These are phyloP conservation scores for Pelobates cultripes DNA, from an alignment of 2,797 vertebrate genomes.

Conservation along the genomic window DNA sequence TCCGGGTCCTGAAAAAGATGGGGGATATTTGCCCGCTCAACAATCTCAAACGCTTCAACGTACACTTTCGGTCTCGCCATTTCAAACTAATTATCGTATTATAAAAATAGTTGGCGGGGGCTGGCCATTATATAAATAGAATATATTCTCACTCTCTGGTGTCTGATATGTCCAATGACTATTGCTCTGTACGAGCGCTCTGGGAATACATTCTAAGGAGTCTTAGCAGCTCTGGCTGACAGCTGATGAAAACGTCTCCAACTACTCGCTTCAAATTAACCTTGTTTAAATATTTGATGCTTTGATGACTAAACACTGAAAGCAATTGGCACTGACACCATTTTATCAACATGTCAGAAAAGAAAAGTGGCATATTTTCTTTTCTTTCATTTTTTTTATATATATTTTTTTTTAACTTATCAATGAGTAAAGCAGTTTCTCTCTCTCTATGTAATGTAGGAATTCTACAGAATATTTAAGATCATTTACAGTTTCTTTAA, in stretches of 20 bases:
- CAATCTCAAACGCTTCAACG: too few relatives aligned
- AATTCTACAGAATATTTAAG: background rate
- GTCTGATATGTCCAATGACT: too few relatives aligned
- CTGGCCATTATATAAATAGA: too few relatives aligned
- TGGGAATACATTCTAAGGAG: too few relatives aligned
- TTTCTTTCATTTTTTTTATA: background rate
- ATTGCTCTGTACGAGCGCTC: too few relatives aligned
- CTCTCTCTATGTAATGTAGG: too few relatives aligned
- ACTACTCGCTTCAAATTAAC: slow-evolving; percentile 60
- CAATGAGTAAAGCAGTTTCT: slow-evolving; percentile 59
- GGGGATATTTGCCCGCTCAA: too few relatives aligned
- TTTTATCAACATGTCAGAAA: slow-evolving; percentile 65
- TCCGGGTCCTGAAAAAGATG: too few relatives aligned
- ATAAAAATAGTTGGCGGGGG: too few relatives aligned
- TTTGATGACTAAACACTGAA: slow-evolving; percentile 65
- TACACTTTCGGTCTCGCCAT: too few relatives aligned
- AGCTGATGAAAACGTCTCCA: slow-evolving; percentile 49
- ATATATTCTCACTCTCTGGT: too few relatives aligned
- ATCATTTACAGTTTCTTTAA: background rate
- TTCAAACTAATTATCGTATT: too few relatives aligned
- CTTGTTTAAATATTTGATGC: slow-evolving; percentile 63
- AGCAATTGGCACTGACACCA: slow-evolving; percentile 61
- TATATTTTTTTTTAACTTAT: slow-evolving; percentile 35
- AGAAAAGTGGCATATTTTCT: slow-evolving; percentile 54
- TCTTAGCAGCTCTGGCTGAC: slow-evolving; percentile 24